These are phyloP conservation scores for Antitype chi DNA, from an alignment of 2,888 invertebrate species.

Conservation along the genomic window DNA sequence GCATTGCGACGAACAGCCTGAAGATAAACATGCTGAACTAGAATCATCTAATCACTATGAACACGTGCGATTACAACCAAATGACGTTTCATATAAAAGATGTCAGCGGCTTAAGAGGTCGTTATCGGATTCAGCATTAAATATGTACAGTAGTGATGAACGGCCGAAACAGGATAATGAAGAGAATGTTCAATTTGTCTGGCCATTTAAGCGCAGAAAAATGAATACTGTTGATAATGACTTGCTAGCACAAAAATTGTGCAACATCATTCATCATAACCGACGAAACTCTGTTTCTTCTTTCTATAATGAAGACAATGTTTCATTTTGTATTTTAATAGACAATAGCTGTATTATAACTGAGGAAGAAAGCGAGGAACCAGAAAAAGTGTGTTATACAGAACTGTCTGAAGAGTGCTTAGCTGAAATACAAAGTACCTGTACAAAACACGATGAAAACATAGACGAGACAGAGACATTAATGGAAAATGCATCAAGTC, in stretches of 20 bases:
- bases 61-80: slow-evolving; percentile 25
- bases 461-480: slow-evolving; percentile 25
- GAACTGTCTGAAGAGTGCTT: slow-evolving; percentile 77
- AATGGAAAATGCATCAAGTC: slow-evolving; percentile 44
- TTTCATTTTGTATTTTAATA: slow-evolving; percentile 86
- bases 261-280: slow-evolving; percentile 79
- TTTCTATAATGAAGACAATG: slow-evolving; percentile 82
- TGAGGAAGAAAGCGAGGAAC: slow-evolving; percentile 79
- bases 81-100: slow-evolving; percentile 39
- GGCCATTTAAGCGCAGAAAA: slow-evolving; percentile 79
- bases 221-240: slow-evolving; percentile 70
- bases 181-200: slow-evolving; percentile 64
- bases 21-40: slow-evolving; percentile 17
- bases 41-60: slow-evolving; percentile 34
- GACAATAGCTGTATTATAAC: slow-evolving; percentile 84
- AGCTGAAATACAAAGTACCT: slow-evolving; percentile 67
- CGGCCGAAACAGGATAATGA: slow-evolving; percentile 63
- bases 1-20: slow-evolving; percentile 15
- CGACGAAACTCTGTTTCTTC: slow-evolving; percentile 86
- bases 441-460: slow-evolving; percentile 49
- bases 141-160: slow-evolving; percentile 61
- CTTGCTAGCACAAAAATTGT: slow-evolving; percentile 73
- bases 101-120: slow-evolving; percentile 79
- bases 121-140: slow-evolving; percentile 84
- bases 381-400: slow-evolving; percentile 80